Evolutionary conservation across 2,888 invertebrate species (phyloP).

Genomic region (Cactoblastis cactorum): DNA sequence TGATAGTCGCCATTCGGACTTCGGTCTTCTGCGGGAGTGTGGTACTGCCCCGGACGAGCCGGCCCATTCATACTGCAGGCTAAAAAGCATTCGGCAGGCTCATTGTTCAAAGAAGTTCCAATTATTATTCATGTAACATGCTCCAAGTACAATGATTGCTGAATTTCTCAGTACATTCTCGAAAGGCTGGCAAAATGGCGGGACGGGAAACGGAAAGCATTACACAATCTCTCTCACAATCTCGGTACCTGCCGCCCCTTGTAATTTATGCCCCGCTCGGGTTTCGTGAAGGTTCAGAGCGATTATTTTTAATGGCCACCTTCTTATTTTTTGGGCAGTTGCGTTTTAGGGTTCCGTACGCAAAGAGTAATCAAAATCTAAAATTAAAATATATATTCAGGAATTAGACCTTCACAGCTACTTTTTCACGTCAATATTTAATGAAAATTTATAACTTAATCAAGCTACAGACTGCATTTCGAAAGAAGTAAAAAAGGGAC

Average conservation of each 20-base stretch:
- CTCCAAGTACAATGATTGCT: background rate
- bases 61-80: too few relatives aligned
- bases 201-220: constrained; percentile 1
- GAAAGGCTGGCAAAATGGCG: background rate
- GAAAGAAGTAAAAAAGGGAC: too few relatives aligned
- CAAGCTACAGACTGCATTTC: too few relatives aligned
- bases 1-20: too few relatives aligned
- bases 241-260: constrained; percentile 1
- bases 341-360: background rate
- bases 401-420: too few relatives aligned
- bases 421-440: too few relatives aligned
- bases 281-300: background rate
- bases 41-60: too few relatives aligned
- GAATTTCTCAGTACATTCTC: background rate
- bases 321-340: background rate
- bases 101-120: background rate
- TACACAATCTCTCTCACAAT: constrained; percentile 2
- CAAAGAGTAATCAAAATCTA: too few relatives aligned
- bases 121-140: background rate
- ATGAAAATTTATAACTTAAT: too few relatives aligned
- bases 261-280: constrained; percentile 1
- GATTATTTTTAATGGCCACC: background rate
- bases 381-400: too few relatives aligned
- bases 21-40: too few relatives aligned
- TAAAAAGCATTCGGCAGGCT: too few relatives aligned